phyloP scores from a whole-genome alignment of 23 tunicate genomes.

The Aplidium turbinatum region DNA sequence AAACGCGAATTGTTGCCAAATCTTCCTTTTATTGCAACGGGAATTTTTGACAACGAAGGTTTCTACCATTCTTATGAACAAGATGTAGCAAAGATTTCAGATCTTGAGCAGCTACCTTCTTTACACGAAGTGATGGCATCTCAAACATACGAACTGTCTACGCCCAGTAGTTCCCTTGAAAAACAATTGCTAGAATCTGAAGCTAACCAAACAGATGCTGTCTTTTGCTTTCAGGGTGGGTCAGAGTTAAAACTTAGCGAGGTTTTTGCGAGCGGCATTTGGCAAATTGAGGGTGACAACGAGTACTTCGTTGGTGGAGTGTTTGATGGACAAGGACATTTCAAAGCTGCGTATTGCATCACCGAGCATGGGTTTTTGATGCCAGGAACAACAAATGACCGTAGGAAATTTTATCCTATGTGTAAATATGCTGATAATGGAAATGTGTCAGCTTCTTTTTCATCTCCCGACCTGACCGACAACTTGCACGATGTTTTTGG shows the following conservation, averaged over 20 bases:
- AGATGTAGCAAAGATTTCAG: no score
- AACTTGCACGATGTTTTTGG: background rate
- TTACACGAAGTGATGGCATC: no score
- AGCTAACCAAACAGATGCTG: no score
- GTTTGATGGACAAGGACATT: constrained; percentile 27
- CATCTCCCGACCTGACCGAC: constrained; percentile 11
- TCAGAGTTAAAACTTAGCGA: constrained; percentile 30
- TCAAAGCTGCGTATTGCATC: constrained; percentile 32
- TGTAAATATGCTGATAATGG: constrained; percentile 20
- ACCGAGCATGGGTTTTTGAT: constrained; percentile 40
- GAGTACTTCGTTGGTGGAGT: constrained; percentile 44
- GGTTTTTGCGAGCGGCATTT: constrained; percentile 34
- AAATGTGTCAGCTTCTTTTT: background rate
- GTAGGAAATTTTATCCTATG: constrained; percentile 21
- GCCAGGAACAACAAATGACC: constrained; percentile 20
- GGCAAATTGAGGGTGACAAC: constrained; percentile 12
- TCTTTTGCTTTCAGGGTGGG: constrained; percentile 40
- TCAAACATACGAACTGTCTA: no score
- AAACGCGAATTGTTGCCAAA: no score
- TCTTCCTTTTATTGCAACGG: no score
- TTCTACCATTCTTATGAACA: no score
- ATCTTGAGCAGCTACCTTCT: no score
- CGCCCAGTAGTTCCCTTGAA: no score
- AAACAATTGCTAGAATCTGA: no score
- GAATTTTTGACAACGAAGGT: no score